Percentiles rank a stretch among this genome's conserved stretches.
These are phyloP conservation scores for Eupithecia inturbata DNA, from an alignment of 2,888 invertebrate species.

Conservation along the genomic window DNA sequence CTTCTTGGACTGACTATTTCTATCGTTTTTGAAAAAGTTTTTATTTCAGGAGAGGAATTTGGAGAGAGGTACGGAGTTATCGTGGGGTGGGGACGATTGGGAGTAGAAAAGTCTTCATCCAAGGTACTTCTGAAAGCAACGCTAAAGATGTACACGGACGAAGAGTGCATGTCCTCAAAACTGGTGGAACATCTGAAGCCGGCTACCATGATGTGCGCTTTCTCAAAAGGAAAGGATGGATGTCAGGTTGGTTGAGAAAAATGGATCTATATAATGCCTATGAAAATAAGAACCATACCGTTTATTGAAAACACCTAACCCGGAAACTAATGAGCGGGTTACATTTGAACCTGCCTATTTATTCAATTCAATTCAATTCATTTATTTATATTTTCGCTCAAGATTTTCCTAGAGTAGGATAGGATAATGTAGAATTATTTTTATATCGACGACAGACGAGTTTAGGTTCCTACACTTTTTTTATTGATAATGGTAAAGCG, in stretches of 20 bases:
- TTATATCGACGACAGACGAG: not conserved
- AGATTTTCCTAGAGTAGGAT: not conserved
- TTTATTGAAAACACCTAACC: not conserved
- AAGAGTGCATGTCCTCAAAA: slow-evolving; percentile 71
- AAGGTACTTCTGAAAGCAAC: slow-evolving; percentile 75
- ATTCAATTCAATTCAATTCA: too few relatives aligned
- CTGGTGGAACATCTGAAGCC: slow-evolving; percentile 75
- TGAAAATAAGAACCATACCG: not conserved
- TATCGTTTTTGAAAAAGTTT: not conserved
- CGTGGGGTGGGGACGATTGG: slow-evolving; percentile 84
- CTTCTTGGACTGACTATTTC: not conserved
- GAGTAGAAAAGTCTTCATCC: slow-evolving; percentile 72
- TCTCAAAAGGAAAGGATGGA: slow-evolving; percentile 84
- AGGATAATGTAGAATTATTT: not conserved
- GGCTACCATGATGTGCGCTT: slow-evolving; percentile 86
- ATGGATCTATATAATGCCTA: not conserved
- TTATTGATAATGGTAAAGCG: too few relatives aligned
- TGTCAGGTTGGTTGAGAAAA: slow-evolving; percentile 81
- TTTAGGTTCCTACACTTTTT: not conserved
- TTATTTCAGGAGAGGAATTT: slow-evolving; percentile 71
- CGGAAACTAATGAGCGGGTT: not conserved
- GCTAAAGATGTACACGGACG: slow-evolving; percentile 72
- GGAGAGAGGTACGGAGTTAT: slow-evolving; percentile 71
- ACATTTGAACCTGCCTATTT: not conserved
- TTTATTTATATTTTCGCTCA: not conserved